These are phyloP conservation scores for Cyanoderma ruficeps DNA, from an alignment of 2,113 vertebrate genomes.

Conservation along the genomic window DNA sequence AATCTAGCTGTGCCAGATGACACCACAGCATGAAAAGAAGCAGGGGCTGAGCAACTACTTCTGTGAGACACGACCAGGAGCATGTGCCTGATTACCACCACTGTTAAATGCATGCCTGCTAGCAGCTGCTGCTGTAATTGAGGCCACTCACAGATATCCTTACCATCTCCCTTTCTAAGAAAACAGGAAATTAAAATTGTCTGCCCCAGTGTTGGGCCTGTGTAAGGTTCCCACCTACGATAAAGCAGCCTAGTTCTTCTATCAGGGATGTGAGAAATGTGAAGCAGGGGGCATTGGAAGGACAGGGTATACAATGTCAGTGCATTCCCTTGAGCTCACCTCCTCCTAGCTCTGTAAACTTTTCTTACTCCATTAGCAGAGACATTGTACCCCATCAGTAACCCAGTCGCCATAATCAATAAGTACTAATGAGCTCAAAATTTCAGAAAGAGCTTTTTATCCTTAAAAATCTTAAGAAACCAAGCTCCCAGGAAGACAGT, in stretches of 20 bases:
- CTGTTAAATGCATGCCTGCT: slow-evolving; percentile 7
- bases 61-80: background rate
- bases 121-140: background rate
- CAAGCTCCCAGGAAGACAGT: background rate
- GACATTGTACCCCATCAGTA: background rate
- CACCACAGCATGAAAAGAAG: slow-evolving; percentile 54
- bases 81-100: slow-evolving; percentile 23
- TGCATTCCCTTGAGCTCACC: background rate
- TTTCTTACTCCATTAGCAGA: background rate
- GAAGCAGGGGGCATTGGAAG: background rate
- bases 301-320: background rate
- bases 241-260: background rate
- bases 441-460: background rate
- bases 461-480: background rate
- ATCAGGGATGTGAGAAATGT: background rate
- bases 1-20: slow-evolving; percentile 51
- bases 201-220: background rate
- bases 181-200: slow-evolving; percentile 18
- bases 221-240: background rate
- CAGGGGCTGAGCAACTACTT: slow-evolving; percentile 13
- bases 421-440: background rate
- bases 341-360: background rate
- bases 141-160: background rate
- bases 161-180: background rate
- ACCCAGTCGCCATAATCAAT: background rate